Conservation (phyloP, 2,113 vertebrate genomes). For the Rhinolophus ferrumequinum region DNA sequence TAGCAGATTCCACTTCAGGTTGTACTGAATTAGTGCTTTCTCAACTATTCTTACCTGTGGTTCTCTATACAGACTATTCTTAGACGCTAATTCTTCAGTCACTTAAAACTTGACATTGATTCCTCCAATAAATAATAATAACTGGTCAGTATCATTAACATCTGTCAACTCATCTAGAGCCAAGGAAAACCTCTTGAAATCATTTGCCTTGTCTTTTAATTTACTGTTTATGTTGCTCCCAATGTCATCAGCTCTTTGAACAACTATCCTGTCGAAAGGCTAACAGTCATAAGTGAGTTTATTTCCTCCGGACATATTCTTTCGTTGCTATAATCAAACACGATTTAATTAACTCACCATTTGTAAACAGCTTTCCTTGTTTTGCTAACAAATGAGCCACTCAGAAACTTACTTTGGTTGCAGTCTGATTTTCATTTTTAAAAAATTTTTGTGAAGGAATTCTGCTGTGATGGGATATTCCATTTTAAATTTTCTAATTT, state of each 20-base stretch:
- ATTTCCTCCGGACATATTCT: slow-evolving; percentile 75
- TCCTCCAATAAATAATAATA: slow-evolving; percentile 68
- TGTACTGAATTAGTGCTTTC: neutral
- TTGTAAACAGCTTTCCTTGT: slow-evolving; percentile 72
- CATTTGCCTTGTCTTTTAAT: slow-evolving; percentile 68
- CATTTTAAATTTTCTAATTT: slow-evolving; percentile 54
- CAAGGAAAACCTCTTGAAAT: slow-evolving; percentile 76
- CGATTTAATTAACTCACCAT: slow-evolving; percentile 72
- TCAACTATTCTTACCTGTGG: neutral
- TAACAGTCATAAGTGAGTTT: slow-evolving; percentile 71
- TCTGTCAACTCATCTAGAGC: slow-evolving; percentile 65
- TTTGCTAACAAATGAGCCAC: slow-evolving; percentile 62
- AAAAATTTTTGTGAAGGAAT: slow-evolving; percentile 65
- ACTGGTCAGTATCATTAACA: slow-evolving; percentile 69
- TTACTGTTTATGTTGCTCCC: slow-evolving; percentile 65
- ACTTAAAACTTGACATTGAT: slow-evolving; percentile 52
- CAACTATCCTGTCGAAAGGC: slow-evolving; percentile 62
- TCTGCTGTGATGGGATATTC: slow-evolving; percentile 54
- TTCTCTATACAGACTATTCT: neutral
- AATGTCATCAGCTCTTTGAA: slow-evolving; percentile 67
- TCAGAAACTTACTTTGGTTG: slow-evolving; percentile 64
- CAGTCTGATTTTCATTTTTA: slow-evolving; percentile 58
- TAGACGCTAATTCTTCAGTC: slow-evolving; percentile 23
- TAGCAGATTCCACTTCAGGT: slow-evolving; percentile 39
- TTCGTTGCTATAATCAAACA: slow-evolving; percentile 61